Evolutionary conservation across 2,888 invertebrate genomes (phyloP).

Genomic region (Tiliacea aurago): DNA sequence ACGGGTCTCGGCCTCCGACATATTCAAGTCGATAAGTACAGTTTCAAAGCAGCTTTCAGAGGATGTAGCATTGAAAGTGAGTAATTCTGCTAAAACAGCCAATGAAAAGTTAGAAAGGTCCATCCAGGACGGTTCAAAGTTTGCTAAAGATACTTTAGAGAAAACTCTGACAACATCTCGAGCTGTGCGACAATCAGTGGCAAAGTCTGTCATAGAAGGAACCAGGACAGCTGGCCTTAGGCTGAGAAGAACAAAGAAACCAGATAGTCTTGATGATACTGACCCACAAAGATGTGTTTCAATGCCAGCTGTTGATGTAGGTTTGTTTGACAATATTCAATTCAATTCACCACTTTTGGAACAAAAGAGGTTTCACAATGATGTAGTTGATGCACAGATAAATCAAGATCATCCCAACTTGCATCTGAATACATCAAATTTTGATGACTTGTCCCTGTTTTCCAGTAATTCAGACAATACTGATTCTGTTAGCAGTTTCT

Average conservation of each 20-base stretch:
- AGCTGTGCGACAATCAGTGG: slow-evolving; percentile 88
- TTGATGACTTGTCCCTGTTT: slow-evolving; percentile 83
- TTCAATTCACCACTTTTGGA: slow-evolving; percentile 91
- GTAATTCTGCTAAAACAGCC: slow-evolving; percentile 81
- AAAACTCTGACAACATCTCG: slow-evolving; percentile 87
- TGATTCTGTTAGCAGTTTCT: slow-evolving; percentile 81
- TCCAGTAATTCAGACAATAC: slow-evolving; percentile 84
- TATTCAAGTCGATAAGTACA: slow-evolving; percentile 87
- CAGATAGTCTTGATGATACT: slow-evolving; percentile 68
- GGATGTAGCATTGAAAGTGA: slow-evolving; percentile 90
- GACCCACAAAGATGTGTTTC: slow-evolving; percentile 88
- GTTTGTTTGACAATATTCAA: slow-evolving; percentile 92
- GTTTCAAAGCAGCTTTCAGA: slow-evolving; percentile 91
- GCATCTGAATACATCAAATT: slow-evolving; percentile 77
- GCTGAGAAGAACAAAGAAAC: slow-evolving; percentile 79
- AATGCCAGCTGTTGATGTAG: slow-evolving; percentile 89
- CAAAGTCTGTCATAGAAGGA: slow-evolving; percentile 92
- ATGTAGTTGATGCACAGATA: slow-evolving; percentile 61
- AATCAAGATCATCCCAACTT: slow-evolving; percentile 72
- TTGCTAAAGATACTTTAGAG: slow-evolving; percentile 86
- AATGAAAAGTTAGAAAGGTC: slow-evolving; percentile 85
- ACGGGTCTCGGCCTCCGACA: slow-evolving; percentile 82
- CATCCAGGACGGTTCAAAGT: slow-evolving; percentile 81
- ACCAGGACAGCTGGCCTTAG: slow-evolving; percentile 91
- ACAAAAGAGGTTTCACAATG: slow-evolving; percentile 80